phyloP scores from a whole-genome alignment of 2,888 invertebrate species.

The Herminia tarsipennalis region DNA sequence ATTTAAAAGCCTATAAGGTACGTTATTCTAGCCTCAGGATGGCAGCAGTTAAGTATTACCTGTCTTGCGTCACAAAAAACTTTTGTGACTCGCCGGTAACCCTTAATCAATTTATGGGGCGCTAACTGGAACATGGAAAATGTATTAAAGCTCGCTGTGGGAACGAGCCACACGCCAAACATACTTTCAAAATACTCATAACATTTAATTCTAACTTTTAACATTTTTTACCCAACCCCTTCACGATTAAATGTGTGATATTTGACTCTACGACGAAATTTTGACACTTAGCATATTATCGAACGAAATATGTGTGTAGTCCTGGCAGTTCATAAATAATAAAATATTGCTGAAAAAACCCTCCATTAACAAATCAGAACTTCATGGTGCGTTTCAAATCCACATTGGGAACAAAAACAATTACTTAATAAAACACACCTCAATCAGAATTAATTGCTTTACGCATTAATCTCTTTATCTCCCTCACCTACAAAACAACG shows the following conservation, averaged over 20 bases:
- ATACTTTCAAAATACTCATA: slow-evolving; percentile 57
- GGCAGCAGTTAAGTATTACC: slow-evolving; percentile 61
- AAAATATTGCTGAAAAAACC: slow-evolving; percentile 37
- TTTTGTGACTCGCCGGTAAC: slow-evolving; percentile 75
- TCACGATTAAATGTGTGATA: slow-evolving; percentile 20
- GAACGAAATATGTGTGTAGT: not conserved
- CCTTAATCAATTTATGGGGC: slow-evolving; percentile 85
- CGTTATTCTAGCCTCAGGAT: slow-evolving; percentile 48
- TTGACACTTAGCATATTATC: slow-evolving; percentile 9
- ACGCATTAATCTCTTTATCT: slow-evolving; percentile 85
- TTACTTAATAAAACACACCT: slow-evolving; percentile 84
- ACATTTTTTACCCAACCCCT: slow-evolving; percentile 28
- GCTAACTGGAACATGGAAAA: slow-evolving; percentile 85
- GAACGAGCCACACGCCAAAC: slow-evolving; percentile 73
- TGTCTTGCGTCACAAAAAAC: slow-evolving; percentile 74
- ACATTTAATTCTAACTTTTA: slow-evolving; percentile 49
- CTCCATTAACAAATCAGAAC: slow-evolving; percentile 50
- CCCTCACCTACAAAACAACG: slow-evolving; percentile 79
- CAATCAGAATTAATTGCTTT: slow-evolving; percentile 85
- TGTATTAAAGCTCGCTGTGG: slow-evolving; percentile 83
- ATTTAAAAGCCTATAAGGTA: slow-evolving; percentile 33
- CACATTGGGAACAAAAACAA: slow-evolving; percentile 80
- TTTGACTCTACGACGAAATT: slow-evolving; percentile 13
- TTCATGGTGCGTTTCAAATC: slow-evolving; percentile 69
- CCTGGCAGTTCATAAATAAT: slow-evolving; percentile 8